Evolutionary conservation across 2,888 invertebrate species (phyloP), one percentile per base, ranked within the genome.

Genomic region (Ectemnius lituratus): DNA sequence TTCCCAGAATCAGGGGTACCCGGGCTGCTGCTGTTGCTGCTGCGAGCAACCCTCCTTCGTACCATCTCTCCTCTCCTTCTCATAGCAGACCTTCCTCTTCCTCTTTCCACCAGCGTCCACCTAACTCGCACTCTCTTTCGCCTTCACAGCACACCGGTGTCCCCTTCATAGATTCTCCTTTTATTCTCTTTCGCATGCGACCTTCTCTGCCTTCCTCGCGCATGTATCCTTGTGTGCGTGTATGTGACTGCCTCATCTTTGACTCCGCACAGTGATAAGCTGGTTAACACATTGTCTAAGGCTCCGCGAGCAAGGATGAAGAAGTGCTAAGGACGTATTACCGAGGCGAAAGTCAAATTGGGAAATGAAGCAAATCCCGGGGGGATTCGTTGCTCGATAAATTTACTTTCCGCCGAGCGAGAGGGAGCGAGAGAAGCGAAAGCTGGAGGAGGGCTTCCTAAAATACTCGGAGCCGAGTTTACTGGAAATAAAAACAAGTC

Each of bases 1-100:
- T 88, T 88, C 88, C 88, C 87, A 88, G 88, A 88, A 88, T 87
- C 85, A 80, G 84, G 85, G 78, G 83, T 81, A 81, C 78, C 76
- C 71, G 77, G 37, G 37, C 37, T 37, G 37, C 37, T 37, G 37
- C 37, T 37, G 23, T 23, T 23, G 76, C 70, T 58, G 75, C 70
- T 68, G 74, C 77, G 78, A 78, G 76, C 83, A 82, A 81, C 86
- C 84, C 83, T 79, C 83, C 73, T 62, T 45, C 49, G 18, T 63
- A 57, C 61, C 28, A 45, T 37, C 61, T 68, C 67, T 71, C 75
- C 76, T 76, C 56, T 73, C 65, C 37, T 66, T 71, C 46, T 62
- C 6, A 16, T 52, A 47, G 23, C 58, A 52, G 56, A 46, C 28
- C 57, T 64, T 59, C 70, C 77, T 58, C 58, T 76, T 49, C 60